These are phyloP conservation scores for Plecotus auritus DNA, from an alignment of 2,113 vertebrate species.

Conservation along the genomic window DNA sequence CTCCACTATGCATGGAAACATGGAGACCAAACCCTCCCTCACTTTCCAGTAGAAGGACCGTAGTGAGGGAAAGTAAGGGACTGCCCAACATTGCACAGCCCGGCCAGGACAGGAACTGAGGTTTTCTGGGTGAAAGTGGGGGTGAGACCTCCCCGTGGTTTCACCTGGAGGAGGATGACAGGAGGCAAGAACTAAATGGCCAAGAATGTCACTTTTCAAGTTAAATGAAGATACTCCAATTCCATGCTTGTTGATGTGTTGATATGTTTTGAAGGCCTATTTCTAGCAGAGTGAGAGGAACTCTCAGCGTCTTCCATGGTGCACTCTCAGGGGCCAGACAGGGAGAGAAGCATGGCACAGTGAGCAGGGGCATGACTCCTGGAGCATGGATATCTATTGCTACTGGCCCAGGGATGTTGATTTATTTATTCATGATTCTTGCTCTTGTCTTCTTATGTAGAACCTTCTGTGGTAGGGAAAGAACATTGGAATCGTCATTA, in stretches of 20 bases:
- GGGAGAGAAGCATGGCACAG: background rate
- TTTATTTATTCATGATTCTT: background rate
- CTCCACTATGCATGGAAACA: rapidly evolving
- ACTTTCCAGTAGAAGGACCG: background rate
- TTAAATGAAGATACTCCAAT: background rate
- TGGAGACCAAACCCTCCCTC: background rate
- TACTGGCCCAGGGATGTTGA: no score
- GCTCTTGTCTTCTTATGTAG: background rate
- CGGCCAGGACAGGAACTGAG: background rate
- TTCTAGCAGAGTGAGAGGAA: background rate
- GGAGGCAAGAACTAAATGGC: background rate
- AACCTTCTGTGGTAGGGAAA: background rate
- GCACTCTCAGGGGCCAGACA: no score
- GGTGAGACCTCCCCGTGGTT: background rate
- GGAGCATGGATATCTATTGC: background rate
- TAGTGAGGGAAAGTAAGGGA: background rate
- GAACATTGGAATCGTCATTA: background rate
- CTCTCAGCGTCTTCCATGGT: background rate
- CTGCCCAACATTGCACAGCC: rapidly evolving
- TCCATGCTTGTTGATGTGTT: background rate
- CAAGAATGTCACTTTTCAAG: background rate
- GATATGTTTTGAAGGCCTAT: background rate
- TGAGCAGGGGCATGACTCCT: no score
- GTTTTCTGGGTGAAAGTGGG: background rate
- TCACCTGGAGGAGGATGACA: background rate